Conservation (phyloP, 2,113 vertebrate species). For the Siniperca chuatsi region DNA sequence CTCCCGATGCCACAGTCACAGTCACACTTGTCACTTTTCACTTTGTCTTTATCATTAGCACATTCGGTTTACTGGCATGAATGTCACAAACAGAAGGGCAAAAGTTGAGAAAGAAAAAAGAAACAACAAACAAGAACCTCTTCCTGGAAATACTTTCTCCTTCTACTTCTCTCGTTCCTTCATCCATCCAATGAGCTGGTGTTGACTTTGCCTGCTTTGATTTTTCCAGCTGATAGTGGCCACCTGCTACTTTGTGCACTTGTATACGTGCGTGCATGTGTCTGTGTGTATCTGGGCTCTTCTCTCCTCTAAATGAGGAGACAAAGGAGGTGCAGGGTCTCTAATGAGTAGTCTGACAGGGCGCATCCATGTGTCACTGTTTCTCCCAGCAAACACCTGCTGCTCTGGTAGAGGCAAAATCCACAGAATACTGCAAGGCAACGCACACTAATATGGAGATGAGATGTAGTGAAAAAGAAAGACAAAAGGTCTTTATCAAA, state of each 20-base stretch:
- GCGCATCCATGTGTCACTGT: slow-evolving; percentile 64
- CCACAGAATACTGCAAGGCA: slow-evolving; percentile 13
- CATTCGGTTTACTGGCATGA: not conserved
- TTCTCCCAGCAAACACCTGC: slow-evolving; percentile 72
- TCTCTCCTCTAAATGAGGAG: slow-evolving; percentile 62
- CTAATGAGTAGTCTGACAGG: slow-evolving; percentile 72
- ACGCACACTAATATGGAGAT: not conserved
- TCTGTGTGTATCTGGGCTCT: slow-evolving; percentile 9
- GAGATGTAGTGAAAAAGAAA: not conserved
- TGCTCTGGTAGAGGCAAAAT: slow-evolving; percentile 52
- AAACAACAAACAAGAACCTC: not conserved
- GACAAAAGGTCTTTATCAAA: slow-evolving; percentile 31
- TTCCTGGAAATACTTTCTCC: slow-evolving; percentile 7
- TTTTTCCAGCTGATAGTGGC: slow-evolving; percentile 56
- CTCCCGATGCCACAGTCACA: slow-evolving; percentile 2
- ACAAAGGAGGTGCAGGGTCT: slow-evolving; percentile 64
- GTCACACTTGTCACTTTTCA: slow-evolving; percentile 27
- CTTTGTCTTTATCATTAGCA: slow-evolving; percentile 29
- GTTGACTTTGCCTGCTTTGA: slow-evolving; percentile 59
- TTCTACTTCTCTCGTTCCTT: not conserved
- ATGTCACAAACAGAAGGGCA: not conserved
- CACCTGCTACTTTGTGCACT: slow-evolving; percentile 57
- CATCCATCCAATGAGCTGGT: slow-evolving; percentile 29
- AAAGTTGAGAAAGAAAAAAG: not conserved
- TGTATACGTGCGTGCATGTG: not conserved